These are phyloP conservation scores for Pandemis cinnamomeana DNA, from an alignment of 2,888 invertebrate species.

Conservation along the genomic window DNA sequence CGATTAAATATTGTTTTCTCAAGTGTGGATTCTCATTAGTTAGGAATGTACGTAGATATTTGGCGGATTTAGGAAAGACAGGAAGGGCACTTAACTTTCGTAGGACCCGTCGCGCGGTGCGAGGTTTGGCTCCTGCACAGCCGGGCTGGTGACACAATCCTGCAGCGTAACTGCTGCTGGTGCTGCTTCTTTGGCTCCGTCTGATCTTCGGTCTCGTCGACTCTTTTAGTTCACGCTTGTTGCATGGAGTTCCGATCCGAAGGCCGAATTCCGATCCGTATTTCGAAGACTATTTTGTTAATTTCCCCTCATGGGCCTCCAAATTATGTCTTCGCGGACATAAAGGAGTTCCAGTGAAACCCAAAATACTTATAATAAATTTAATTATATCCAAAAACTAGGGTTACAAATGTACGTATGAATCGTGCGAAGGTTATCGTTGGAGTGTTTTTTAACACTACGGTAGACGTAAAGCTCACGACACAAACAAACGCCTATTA, in stretches of 20 bases:
- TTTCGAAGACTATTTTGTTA: neutral
- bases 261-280: neutral
- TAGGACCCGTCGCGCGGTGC: slow-evolving; percentile 6
- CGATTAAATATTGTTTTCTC: neutral
- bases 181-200: neutral
- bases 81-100: slow-evolving; percentile 9
- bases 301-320: neutral
- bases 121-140: slow-evolving; percentile 3
- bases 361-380: no score
- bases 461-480: no score
- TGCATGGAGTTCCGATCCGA: neutral
- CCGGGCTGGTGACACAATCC: neutral
- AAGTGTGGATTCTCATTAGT: neutral
- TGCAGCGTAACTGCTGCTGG: neutral
- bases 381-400: no score
- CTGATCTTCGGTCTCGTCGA: neutral
- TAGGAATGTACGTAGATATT: neutral
- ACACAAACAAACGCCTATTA: no score
- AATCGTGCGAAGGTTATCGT: no score
- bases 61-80: neutral
- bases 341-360: no score
- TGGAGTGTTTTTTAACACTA: no score
- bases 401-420: no score
- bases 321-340: neutral
- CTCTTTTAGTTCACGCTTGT: neutral